Conservation (phyloP, 2,797 vertebrate species). For the Myotis myotis region DNA sequence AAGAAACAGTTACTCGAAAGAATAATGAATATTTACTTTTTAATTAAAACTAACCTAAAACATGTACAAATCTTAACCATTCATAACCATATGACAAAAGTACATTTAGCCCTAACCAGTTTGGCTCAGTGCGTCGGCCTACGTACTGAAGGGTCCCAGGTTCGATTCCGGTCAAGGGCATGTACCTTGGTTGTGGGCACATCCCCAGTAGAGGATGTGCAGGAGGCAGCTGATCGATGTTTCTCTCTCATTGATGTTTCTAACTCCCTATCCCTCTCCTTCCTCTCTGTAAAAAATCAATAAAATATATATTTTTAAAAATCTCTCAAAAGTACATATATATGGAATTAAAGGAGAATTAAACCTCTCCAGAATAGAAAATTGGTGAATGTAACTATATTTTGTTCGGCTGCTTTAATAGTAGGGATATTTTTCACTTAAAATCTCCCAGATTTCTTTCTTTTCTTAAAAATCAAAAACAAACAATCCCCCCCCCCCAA, state of each 20-base stretch:
- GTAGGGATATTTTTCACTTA: neutral
- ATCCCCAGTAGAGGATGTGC: too few species aligned
- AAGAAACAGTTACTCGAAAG: neutral
- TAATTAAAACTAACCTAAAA: constrained; percentile 32
- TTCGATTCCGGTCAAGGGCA: too few species aligned
- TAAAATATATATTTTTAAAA: too few species aligned
- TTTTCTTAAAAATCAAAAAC: neutral
- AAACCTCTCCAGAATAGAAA: neutral
- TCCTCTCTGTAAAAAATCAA: too few species aligned
- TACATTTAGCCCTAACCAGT: neutral
- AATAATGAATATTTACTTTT: neutral
- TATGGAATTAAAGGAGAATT: neutral
- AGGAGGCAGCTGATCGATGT: too few species aligned
- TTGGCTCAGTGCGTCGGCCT: too few species aligned
- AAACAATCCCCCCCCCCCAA: neutral
- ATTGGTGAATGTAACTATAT: neutral
- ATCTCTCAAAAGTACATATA: neutral
- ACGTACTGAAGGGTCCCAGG: too few species aligned
- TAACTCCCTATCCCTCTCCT: too few species aligned
- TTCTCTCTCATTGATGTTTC: too few species aligned
- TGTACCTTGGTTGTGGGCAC: too few species aligned
- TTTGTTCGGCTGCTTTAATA: constrained; percentile 28
- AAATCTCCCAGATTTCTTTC: constrained; percentile 17
- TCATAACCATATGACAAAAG: neutral
- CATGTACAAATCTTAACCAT: neutral